Conservation (phyloP, 2,113 vertebrate genomes). For the Nipponia nippon region DNA sequence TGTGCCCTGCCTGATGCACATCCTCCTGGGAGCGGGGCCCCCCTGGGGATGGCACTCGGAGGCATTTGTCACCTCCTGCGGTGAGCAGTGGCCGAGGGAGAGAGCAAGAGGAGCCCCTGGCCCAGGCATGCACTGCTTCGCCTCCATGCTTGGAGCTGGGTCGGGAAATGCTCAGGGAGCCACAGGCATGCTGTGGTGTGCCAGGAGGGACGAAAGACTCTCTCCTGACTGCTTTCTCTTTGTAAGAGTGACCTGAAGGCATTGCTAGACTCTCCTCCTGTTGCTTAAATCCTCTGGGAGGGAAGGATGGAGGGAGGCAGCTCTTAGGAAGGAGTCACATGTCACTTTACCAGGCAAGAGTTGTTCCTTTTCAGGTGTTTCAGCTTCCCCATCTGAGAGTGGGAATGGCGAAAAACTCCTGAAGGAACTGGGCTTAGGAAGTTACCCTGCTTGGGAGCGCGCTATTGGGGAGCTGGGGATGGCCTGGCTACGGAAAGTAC, state of each 20-base stretch:
- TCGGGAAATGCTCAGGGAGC: fast-evolving
- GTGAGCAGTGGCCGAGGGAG: background rate
- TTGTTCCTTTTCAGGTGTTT: background rate
- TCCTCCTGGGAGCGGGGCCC: background rate
- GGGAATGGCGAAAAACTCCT: background rate
- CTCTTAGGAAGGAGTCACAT: fast-evolving
- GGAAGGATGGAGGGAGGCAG: background rate
- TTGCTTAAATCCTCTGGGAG: background rate
- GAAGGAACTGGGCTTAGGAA: background rate
- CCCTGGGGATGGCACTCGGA: background rate
- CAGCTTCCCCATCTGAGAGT: background rate
- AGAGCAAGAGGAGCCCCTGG: background rate
- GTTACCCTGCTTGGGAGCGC: background rate
- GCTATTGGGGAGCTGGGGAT: background rate
- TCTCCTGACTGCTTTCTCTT: background rate
- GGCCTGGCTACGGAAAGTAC: background rate
- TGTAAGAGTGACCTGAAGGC: background rate
- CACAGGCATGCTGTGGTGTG: background rate
- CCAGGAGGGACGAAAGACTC: background rate
- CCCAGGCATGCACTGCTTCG: fast-evolving
- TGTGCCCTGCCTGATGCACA: background rate
- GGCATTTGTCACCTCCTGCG: background rate
- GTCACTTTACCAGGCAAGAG: background rate
- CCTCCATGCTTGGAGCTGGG: fast-evolving
- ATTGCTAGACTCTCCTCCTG: background rate